Evolutionary conservation across 2,888 invertebrate genomes (phyloP).

Genomic region (Himalopsyche anomala): DNA sequence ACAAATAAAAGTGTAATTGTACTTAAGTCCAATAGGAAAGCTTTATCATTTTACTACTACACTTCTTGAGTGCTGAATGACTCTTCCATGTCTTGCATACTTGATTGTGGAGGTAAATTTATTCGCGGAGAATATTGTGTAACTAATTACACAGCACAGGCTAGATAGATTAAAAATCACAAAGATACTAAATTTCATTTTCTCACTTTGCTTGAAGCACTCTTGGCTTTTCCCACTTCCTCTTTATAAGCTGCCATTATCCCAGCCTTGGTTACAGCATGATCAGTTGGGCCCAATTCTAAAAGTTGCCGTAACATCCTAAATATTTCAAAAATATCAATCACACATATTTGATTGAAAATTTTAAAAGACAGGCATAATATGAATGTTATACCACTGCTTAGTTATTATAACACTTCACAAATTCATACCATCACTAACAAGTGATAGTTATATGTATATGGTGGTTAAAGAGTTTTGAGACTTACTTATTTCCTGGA

Average conservation of each 20-base stretch:
- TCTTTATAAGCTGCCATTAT: constrained; percentile 76
- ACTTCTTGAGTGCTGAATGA: too few relatives aligned
- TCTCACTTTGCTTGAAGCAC: constrained; percentile 70
- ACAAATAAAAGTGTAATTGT: too few relatives aligned
- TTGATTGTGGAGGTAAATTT: too few relatives aligned
- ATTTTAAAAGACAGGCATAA: too few relatives aligned
- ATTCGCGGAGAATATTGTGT: too few relatives aligned
- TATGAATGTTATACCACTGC: too few relatives aligned
- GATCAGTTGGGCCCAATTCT: constrained; percentile 74
- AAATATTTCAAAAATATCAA: constrained; percentile 55
- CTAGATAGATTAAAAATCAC: background rate
- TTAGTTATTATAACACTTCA: too few relatives aligned
- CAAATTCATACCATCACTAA: too few relatives aligned
- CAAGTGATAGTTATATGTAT: background rate
- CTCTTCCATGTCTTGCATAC: too few relatives aligned
- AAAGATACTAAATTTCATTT: background rate
- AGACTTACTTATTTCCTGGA: constrained; percentile 72
- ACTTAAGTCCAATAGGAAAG: too few relatives aligned
- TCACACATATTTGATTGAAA: too few relatives aligned
- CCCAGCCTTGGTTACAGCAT: constrained; percentile 72
- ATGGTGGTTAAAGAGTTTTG: background rate
- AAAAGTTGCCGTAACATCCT: constrained; percentile 77
- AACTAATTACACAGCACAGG: background rate
- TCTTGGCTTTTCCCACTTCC: constrained; percentile 73
- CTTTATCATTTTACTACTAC: too few relatives aligned